Evolutionary conservation across 2,888 invertebrate species (phyloP).

Genomic region (Cryptocephalus moraei): DNA sequence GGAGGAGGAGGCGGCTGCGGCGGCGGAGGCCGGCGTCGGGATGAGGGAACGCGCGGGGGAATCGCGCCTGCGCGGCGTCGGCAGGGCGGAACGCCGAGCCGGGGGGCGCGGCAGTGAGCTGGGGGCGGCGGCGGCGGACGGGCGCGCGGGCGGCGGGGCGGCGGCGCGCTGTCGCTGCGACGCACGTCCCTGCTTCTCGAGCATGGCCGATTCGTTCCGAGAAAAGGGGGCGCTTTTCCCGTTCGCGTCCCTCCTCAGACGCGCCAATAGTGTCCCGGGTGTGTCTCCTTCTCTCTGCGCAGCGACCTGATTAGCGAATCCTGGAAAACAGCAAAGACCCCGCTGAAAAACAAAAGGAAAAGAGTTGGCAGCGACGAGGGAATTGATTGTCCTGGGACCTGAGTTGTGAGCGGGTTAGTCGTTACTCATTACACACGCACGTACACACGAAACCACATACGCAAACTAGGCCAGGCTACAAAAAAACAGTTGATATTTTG

Average conservation of each 20-base stretch:
- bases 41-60: constrained; percentile 31
- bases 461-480: no score
- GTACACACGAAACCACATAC: constrained; percentile 31
- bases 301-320: constrained; percentile 67
- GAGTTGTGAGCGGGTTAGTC: constrained; percentile 38
- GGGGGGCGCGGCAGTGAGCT: constrained; percentile 63
- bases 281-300: constrained; percentile 66
- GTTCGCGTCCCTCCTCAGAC: constrained; percentile 40
- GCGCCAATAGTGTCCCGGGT: constrained; percentile 63
- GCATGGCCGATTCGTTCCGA: constrained; percentile 34
- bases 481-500: no score
- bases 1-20: no score
- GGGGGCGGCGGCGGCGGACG: constrained; percentile 30
- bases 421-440: constrained; percentile 10
- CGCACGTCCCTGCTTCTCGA: constrained; percentile 67
- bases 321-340: constrained; percentile 78
- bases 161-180: constrained; percentile 58
- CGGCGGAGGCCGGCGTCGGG: constrained; percentile 31
- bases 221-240: constrained; percentile 19
- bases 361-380: constrained; percentile 28
- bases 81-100: constrained; percentile 36
- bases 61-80: constrained; percentile 41
- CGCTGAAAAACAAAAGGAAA: constrained; percentile 60
- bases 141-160: constrained; percentile 36
- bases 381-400: constrained; percentile 28